phyloP scores from a whole-genome alignment of 2,888 invertebrate species.

The Epirrita christyi region DNA sequence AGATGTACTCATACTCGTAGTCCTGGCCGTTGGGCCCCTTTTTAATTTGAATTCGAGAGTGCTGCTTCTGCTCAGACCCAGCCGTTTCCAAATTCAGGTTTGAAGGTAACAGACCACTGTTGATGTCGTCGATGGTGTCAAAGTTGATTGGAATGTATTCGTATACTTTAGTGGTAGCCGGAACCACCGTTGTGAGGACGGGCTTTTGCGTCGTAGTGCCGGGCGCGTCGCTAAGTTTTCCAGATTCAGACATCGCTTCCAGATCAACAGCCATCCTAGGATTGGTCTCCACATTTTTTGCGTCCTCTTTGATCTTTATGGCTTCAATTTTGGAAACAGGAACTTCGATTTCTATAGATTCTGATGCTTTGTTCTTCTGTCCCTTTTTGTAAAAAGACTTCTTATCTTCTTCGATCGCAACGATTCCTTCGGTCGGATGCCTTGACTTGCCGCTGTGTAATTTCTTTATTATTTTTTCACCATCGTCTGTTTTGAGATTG shows the following conservation, averaged over 20 bases:
- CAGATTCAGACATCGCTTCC: constrained; percentile 79
- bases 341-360: constrained; percentile 77
- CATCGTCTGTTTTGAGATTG: constrained; percentile 60
- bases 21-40: constrained; percentile 96
- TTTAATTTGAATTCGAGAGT: constrained; percentile 92
- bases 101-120: constrained; percentile 76
- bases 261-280: constrained; percentile 74
- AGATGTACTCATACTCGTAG: constrained; percentile 96
- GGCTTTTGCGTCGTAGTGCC: constrained; percentile 84
- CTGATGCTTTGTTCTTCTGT: constrained; percentile 67
- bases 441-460: constrained; percentile 66
- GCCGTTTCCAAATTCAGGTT: constrained; percentile 85
- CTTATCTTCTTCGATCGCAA: constrained; percentile 79
- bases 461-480: constrained; percentile 76
- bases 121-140: constrained; percentile 79
- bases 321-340: constrained; percentile 79
- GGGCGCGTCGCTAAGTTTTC: constrained; percentile 66
- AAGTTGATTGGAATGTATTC: constrained; percentile 80
- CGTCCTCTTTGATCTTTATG: constrained; percentile 78
- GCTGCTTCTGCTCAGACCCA: constrained; percentile 88
- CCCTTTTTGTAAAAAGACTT: constrained; percentile 65
- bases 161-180: constrained; percentile 60
- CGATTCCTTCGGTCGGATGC: constrained; percentile 72
- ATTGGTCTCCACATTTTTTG: constrained; percentile 75
- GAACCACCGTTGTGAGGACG: constrained; percentile 81